These are phyloP conservation scores for Capitulum mitella DNA, from an alignment of 2,888 invertebrate genomes.

Conservation along the genomic window DNA sequence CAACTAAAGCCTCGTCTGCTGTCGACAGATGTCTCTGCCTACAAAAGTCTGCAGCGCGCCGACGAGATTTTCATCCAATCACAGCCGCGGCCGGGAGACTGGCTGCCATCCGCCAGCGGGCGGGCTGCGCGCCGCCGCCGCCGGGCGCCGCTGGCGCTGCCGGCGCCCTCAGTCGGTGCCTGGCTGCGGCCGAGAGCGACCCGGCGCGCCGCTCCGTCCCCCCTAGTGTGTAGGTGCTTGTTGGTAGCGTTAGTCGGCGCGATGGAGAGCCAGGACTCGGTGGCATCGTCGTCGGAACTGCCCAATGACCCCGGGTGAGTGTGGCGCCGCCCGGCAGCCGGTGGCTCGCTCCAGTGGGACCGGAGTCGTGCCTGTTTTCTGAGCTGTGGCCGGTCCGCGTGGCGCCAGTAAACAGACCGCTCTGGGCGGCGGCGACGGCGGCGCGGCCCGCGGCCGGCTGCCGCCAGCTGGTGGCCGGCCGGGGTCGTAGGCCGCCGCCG, in stretches of 20 bases:
- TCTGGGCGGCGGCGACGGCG: neutral
- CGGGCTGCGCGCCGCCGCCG: neutral
- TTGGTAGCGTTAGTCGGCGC: neutral
- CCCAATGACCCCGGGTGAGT: constrained; percentile 10
- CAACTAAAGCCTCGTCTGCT: neutral
- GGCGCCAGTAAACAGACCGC: no score
- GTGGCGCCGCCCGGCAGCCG: neutral
- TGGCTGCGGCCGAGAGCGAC: neutral
- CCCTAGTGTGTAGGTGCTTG: constrained; percentile 8
- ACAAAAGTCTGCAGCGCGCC: neutral
- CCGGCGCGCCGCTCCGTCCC: neutral
- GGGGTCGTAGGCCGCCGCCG: no score
- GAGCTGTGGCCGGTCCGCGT: neutral
- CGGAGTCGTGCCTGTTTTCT: neutral
- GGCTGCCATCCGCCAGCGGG: neutral
- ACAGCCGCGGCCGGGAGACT: neutral
- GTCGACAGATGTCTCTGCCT: neutral
- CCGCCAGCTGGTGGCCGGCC: no score
- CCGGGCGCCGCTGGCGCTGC: neutral
- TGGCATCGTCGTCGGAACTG: neutral
- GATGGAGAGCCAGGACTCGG: constrained; percentile 6
- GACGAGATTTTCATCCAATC: constrained; percentile 4
- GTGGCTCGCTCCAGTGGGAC: neutral
- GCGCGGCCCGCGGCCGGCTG: neutral
- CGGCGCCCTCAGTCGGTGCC: neutral